Evolutionary conservation across 2,113 vertebrate species (phyloP).

Genomic region (Rhizomys pruinosus): DNA sequence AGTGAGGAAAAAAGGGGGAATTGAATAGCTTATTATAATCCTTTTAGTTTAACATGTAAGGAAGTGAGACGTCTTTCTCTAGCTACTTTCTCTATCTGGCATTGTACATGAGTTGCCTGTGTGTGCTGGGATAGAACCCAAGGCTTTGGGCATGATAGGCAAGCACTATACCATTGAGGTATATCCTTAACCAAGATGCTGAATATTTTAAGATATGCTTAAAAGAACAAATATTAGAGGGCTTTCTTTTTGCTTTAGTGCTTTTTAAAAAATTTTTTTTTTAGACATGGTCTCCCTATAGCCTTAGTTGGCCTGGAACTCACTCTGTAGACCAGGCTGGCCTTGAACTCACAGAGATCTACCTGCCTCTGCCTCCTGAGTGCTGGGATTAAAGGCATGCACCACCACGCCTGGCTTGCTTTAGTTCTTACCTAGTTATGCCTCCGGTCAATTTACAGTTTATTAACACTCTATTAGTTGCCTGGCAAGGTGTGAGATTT

Average conservation of each 20-base stretch:
- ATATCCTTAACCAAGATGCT: not conserved
- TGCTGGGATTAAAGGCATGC: too few species aligned
- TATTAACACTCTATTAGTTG: not conserved
- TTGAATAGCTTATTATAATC: slow-evolving; percentile 33
- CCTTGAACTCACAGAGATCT: too few species aligned
- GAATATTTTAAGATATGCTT: slow-evolving; percentile 42
- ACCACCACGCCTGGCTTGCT: too few species aligned
- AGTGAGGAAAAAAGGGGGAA: slow-evolving; percentile 8
- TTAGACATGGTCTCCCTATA: too few species aligned
- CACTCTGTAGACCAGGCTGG: too few species aligned
- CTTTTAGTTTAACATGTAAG: slow-evolving; percentile 58
- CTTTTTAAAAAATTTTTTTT: too few species aligned
- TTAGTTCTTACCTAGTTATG: slow-evolving; percentile 16
- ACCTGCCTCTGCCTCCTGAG: too few species aligned
- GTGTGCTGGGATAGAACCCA: not conserved
- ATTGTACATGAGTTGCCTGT: not conserved
- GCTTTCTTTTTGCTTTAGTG: not conserved
- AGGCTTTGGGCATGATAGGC: not conserved
- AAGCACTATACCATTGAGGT: not conserved
- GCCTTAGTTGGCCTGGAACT: too few species aligned
- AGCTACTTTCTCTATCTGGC: not conserved
- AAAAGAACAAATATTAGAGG: not conserved
- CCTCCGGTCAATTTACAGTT: slow-evolving; percentile 24
- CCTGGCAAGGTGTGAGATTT: not conserved
- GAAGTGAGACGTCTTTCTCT: slow-evolving; percentile 34